Percentiles rank a stretch among this genome's conserved stretches.
phyloP scores from a whole-genome alignment of 2,888 invertebrate genomes.

The Pterostichus madidus region DNA sequence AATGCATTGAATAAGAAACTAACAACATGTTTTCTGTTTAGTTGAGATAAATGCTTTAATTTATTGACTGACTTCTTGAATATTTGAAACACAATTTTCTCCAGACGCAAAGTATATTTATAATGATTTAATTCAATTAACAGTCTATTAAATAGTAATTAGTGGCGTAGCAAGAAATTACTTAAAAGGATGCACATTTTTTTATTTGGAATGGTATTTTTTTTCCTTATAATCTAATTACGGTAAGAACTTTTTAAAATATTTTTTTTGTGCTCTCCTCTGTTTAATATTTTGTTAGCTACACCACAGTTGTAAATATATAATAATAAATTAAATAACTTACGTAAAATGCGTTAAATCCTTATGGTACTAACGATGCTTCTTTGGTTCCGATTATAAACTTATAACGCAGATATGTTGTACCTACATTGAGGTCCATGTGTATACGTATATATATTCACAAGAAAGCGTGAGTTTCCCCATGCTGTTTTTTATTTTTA shows the following conservation, averaged over 20 bases:
- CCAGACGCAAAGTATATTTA: background rate
- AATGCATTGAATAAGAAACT: background rate
- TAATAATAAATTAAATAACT: too few relatives aligned
- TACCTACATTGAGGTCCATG: conserved; percentile 47
- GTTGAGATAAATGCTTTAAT: conserved; percentile 5
- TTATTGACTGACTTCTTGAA: background rate
- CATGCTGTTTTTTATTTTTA: conserved; percentile 50
- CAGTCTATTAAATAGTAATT: conserved; percentile 6
- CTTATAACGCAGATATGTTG: conserved; percentile 45
- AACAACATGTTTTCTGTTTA: background rate
- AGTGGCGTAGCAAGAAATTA: conserved; percentile 9
- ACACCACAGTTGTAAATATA: too few relatives aligned
- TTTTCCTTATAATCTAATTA: background rate
- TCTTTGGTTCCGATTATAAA: conserved; percentile 32
- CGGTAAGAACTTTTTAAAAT: background rate
- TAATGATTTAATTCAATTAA: background rate
- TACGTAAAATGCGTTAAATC: background rate
- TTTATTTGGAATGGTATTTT: background rate
- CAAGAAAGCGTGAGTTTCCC: conserved; percentile 62
- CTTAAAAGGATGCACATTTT: background rate
- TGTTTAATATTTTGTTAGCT: too few relatives aligned
- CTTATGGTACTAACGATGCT: background rate
- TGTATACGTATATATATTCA: conserved; percentile 50
- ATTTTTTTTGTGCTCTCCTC: too few relatives aligned
- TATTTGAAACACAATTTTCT: conserved; percentile 29